Base-by-base conservation (phyloP, 2,113 vertebrate species). In the Zootoca vivipara region DNA sequence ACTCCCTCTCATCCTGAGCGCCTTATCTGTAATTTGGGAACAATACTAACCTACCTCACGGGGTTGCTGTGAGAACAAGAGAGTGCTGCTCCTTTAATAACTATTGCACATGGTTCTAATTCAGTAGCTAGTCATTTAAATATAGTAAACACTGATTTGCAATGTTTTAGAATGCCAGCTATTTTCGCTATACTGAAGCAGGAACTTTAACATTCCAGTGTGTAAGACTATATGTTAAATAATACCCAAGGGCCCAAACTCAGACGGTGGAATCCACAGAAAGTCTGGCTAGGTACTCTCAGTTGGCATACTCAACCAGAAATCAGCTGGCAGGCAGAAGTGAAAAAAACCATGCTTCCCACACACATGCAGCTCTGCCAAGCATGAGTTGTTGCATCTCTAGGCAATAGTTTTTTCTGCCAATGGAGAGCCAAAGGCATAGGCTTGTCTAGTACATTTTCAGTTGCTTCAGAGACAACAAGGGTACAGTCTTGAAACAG, bases 241-340 rank as follows among this genome's bases (percentile, higher is more conserved):
- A 78, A 78, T 28, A 73, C 35, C 75, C 82, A 86, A 91, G 67
- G 62, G 64, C 62, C 30, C 84, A 38, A 80, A 93, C 77, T 42
- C 40, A 90, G 79, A 65, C 83, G 87, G 67, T 24, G 92, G 65
- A 90, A 90, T 73, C 62, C 65, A 90, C 86, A 80, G 42, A 89
- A 89, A 81, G 79, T 30, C 2, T 88, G 83, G 83, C 86, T 91
- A 64, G 28, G 62, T 0, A 0, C 62, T 92, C 74, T 67, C 35
- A 91, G 74, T 86, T 93, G 89, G 85, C 85, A 87, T 22, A 69
- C 87, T 80, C 78, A 89, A n/a, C 10, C 52, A 89, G 79, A 86
- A 92, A 87, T 87, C 77, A 89, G 73, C 85, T 87, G 87, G 83
- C 85, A 93, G 73, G 40, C 22, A 75, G 38, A 87, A 38, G 82